These are phyloP conservation scores for Sigmodon hispidus DNA, from an alignment of 2,113 vertebrate species.

Conservation along the genomic window DNA sequence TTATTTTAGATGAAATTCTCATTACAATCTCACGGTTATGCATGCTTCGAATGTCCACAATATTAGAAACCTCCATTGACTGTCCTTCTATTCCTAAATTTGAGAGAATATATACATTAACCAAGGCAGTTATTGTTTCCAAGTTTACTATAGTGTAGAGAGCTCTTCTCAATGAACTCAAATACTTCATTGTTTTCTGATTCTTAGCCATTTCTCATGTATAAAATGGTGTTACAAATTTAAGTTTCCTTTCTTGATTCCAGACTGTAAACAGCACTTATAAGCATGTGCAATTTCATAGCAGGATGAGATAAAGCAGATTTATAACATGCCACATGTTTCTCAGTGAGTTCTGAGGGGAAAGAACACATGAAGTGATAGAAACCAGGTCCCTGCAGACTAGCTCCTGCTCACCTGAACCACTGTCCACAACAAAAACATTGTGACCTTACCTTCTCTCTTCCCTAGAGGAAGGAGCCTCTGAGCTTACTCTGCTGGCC, in stretches of 20 bases:
- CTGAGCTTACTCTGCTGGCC: neutral
- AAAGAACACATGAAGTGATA: neutral
- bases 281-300: neutral
- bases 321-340: neutral
- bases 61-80: conserved; percentile 93
- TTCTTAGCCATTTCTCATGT: neutral
- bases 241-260: neutral
- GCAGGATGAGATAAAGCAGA: neutral
- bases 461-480: neutral
- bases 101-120: conserved; percentile 57
- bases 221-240: neutral
- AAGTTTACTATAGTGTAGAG: neutral
- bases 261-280: neutral
- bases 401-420: neutral
- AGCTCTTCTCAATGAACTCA: conserved; percentile 23
- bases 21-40: conserved; percentile 94
- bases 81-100: conserved; percentile 90
- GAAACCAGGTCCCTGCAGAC: neutral
- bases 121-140: neutral
- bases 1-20: conserved; percentile 91
- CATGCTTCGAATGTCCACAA: conserved; percentile 94
- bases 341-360: neutral
- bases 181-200: neutral
- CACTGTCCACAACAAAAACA: too few species aligned
- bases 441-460: neutral